Evolutionary conservation across 2,888 invertebrate species (phyloP), one percentile per base, ranked within the genome.

Genomic region (Rhorus exstirpatorius): DNA sequence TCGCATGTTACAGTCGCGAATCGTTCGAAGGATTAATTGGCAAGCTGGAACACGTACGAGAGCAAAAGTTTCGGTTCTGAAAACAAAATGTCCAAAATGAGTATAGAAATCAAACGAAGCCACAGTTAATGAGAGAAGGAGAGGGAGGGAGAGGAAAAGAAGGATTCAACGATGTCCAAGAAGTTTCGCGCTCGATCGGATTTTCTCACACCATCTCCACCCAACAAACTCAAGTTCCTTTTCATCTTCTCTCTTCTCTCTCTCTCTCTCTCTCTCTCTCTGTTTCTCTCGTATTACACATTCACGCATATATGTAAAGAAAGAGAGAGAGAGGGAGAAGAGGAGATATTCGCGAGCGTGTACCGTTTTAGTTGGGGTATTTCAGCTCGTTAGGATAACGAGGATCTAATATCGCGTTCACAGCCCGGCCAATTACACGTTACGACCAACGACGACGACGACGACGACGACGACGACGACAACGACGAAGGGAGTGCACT

Each of bases 381-480:
- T 92, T 90, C 88, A 90, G 91, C 91, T 92, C 92, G 92, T 92
- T 92, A 92, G 92, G 91, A 90, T 92, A 92, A 92, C 92, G 92
- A 92, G 92, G 90, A 92, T 91, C 92, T 92, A 92, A 92, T 92
- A 92, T 92, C 91, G 89, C 90, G 90, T 89, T 90, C 90, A 87
- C 91, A 87, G 90, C 87, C 89, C 83, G 87, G 88, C 92, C 92
- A 92, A 92, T 92, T 92, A 92, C 90, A 89, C 89, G 90, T 87
- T 85, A 88, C 90, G 89, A 88, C 67, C 86, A 85, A 86, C 87
- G 46, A 74, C 77, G n/a, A n/a, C 67, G 53, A 63, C 53, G 78
- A 76, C 76, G 44, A 67, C 68, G 44, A 41, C 63, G 55, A 78
- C 77, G 46, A 74, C 75, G 58, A 67, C 63, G 53, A 61, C 60